Conservation (phyloP, 2,113 vertebrate genomes). For the Misgurnus anguillicaudatus region DNA sequence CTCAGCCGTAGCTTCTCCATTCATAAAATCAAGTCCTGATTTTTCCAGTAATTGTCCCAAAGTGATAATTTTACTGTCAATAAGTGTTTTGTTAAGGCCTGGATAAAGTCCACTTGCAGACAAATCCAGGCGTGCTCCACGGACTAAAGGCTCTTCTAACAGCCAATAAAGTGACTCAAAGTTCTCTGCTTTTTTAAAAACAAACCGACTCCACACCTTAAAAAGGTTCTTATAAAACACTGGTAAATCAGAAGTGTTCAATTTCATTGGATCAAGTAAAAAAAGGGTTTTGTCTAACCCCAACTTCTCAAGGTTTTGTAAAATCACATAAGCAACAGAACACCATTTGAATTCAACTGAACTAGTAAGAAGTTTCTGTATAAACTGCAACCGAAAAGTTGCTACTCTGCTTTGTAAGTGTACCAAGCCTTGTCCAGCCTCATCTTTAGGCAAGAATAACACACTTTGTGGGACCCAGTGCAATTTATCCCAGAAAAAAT, state of each 20-base stretch:
- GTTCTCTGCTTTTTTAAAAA: no score
- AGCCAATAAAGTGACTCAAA: no score
- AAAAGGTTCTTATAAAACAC: not conserved
- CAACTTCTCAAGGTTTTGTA: not conserved
- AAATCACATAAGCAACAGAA: not conserved
- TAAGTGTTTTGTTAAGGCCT: no score
- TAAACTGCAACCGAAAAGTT: not conserved
- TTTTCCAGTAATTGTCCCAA: not conserved
- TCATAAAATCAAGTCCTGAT: not conserved
- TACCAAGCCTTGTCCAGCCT: not conserved
- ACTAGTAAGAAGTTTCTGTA: not conserved
- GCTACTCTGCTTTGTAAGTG: no score
- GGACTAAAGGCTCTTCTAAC: no score
- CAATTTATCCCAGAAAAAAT: not conserved
- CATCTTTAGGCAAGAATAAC: not conserved
- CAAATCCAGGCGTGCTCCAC: no score
- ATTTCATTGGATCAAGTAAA: not conserved
- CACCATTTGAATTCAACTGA: not conserved
- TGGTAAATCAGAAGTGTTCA: not conserved
- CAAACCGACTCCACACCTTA: no score
- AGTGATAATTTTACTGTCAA: no score
- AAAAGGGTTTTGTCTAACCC: not conserved
- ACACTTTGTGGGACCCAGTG: not conserved
- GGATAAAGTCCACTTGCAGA: not conserved
- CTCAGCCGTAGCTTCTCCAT: not conserved